Evolutionary conservation across 2,797 vertebrate species (phyloP).

Genomic region (Trachops cirrhosus): DNA sequence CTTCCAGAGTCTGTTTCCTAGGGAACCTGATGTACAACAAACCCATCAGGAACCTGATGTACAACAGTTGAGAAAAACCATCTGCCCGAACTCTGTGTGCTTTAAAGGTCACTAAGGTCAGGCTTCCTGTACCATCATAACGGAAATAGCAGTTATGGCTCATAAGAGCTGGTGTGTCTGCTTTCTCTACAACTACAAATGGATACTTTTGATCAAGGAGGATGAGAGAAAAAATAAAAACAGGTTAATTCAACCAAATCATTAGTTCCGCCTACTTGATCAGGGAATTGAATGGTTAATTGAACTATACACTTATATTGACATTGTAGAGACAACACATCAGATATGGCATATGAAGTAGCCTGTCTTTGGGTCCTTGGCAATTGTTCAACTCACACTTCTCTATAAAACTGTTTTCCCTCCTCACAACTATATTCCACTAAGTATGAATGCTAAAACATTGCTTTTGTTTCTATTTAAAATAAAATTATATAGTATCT

Average conservation of each 20-base stretch:
- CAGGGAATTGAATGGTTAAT: background rate
- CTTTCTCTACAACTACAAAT: background rate
- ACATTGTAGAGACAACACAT: background rate
- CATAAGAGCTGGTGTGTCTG: background rate
- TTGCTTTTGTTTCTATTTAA: background rate
- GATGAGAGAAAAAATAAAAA: background rate
- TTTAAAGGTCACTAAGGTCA: background rate
- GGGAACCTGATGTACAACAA: background rate
- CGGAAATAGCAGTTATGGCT: background rate
- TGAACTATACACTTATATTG: background rate
- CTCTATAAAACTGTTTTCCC: background rate
- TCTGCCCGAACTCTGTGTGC: background rate
- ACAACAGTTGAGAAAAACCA: background rate
- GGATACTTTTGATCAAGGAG: background rate
- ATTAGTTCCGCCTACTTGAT: background rate
- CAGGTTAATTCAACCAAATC: background rate
- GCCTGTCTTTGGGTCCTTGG: background rate
- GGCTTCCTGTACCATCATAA: background rate
- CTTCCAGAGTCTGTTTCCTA: background rate
- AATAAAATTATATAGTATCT: background rate
- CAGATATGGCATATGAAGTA: background rate
- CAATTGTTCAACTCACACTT: background rate
- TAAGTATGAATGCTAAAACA: background rate
- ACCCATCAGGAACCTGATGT: background rate
- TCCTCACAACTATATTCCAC: background rate